These are phyloP conservation scores for Eulemur albifrons DNA, from an alignment of 2,797 vertebrate species.

Conservation along the genomic window DNA sequence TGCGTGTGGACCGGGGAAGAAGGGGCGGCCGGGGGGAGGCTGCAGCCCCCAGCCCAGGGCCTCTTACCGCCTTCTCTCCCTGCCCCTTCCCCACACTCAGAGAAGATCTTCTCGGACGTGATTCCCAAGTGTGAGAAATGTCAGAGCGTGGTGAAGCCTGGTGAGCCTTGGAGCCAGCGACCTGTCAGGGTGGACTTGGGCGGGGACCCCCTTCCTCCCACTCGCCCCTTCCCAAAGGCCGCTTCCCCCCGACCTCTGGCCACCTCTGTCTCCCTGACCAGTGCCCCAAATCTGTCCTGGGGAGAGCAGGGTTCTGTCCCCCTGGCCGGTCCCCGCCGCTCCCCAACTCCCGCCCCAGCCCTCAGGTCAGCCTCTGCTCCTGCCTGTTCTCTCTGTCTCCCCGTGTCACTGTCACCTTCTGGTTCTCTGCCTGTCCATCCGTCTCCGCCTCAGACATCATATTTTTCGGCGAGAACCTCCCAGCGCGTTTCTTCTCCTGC, in stretches of 20 bases:
- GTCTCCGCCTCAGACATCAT: constrained; percentile 88
- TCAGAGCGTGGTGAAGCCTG: constrained; percentile 91
- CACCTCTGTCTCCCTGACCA: not conserved
- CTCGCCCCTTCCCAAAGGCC: not conserved
- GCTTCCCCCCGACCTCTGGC: not conserved
- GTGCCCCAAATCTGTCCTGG: not conserved
- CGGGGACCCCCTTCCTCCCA: not conserved
- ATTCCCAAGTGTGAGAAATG: constrained; percentile 92
- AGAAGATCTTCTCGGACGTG: constrained; percentile 90
- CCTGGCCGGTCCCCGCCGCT: not conserved
- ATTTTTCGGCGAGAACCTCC: constrained; percentile 94
- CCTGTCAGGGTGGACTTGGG: not conserved
- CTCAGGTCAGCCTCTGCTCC: not conserved
- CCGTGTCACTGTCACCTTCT: not conserved
- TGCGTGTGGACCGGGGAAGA: not conserved
- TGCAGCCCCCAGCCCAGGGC: too few species aligned
- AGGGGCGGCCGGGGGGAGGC: not conserved
- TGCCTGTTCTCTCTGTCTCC: not conserved
- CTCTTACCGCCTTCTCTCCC: not conserved
- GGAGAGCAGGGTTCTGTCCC: not conserved
- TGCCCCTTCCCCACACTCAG: constrained; percentile 74
- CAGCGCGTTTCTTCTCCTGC: constrained; percentile 91
- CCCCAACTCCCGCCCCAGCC: rapidly evolving
- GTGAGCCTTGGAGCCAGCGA: constrained; percentile 78
- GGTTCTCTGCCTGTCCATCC: not conserved